phyloP scores from a whole-genome alignment of 2,888 invertebrate genomes.

The Melieria picta region DNA sequence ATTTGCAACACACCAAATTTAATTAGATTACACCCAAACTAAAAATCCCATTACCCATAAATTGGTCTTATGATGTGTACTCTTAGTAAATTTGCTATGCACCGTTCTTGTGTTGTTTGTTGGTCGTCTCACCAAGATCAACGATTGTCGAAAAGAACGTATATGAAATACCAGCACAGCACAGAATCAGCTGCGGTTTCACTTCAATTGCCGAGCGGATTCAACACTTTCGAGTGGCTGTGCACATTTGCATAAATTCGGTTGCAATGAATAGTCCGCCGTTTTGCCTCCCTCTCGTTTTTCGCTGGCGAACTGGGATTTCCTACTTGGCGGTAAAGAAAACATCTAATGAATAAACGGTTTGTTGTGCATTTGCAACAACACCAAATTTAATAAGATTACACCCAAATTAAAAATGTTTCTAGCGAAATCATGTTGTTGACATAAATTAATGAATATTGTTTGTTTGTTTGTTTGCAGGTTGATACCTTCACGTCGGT shows the following conservation, averaged over 20 bases:
- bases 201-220: no score
- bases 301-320: conserved; percentile 54
- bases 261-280: conserved; percentile 43
- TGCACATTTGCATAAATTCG: conserved; percentile 10
- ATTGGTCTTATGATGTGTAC: no score
- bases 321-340: conserved; percentile 57
- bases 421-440: not conserved
- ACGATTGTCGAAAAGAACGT: conserved; percentile 64
- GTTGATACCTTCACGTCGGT: conserved; percentile 98
- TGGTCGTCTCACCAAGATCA: conserved; percentile 47
- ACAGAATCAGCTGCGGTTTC: conserved; percentile 44
- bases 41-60: no score
- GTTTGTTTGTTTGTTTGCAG: conserved; percentile 68
- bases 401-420: not conserved
- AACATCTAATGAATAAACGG: conserved; percentile 20
- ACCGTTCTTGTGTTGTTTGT: conserved; percentile 63
- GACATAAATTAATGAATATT: conserved; percentile 30
- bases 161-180: conserved; percentile 47
- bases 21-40: not conserved
- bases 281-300: conserved; percentile 57
- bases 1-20: conserved; percentile 2
- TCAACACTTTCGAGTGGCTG: not conserved
- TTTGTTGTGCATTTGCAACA: not conserved
- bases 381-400: not conserved
- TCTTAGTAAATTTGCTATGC: not conserved